Conservation (phyloP, 2,888 invertebrate genomes). For the Antheraea yamamai region DNA sequence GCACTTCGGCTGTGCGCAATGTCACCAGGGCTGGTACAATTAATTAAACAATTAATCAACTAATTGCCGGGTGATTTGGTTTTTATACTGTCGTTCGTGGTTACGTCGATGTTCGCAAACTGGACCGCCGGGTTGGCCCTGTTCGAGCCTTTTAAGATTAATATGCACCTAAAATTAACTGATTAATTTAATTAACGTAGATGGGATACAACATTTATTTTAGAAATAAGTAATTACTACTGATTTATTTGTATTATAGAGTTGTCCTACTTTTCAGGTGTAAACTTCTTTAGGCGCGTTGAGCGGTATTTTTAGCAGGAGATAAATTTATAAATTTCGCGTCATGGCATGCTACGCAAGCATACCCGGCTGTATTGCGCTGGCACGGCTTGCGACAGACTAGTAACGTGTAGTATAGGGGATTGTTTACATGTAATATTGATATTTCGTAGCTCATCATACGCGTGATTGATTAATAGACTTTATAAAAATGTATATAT, state of each 20-base stretch:
- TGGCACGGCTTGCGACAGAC: too few species aligned
- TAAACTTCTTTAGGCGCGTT: too few species aligned
- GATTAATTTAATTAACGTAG: constrained; percentile 3
- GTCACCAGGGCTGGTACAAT: constrained; percentile 48
- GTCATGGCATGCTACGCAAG: too few species aligned
- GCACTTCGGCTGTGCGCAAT: constrained; percentile 14
- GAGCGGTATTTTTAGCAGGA: too few species aligned
- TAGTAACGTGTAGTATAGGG: too few species aligned
- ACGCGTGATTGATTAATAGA: too few species aligned
- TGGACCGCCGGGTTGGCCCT: constrained; percentile 30
- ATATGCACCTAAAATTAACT: constrained; percentile 9
- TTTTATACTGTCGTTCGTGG: constrained; percentile 54
- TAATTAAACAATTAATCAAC: constrained; percentile 82
- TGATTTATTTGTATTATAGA: background rate
- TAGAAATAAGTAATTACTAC: background rate
- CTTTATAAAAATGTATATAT: too few species aligned
- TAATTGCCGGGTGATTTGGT: constrained; percentile 77
- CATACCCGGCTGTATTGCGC: too few species aligned
- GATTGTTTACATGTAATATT: too few species aligned
- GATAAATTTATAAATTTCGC: too few species aligned
- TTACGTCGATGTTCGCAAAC: constrained; percentile 66
- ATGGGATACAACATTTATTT: background rate
- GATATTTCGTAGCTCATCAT: too few species aligned
- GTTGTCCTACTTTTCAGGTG: background rate
- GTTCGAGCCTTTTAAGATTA: constrained; percentile 15